phyloP scores from a whole-genome alignment of 2,888 invertebrate genomes.

The Drosophila vallismaia region DNA sequence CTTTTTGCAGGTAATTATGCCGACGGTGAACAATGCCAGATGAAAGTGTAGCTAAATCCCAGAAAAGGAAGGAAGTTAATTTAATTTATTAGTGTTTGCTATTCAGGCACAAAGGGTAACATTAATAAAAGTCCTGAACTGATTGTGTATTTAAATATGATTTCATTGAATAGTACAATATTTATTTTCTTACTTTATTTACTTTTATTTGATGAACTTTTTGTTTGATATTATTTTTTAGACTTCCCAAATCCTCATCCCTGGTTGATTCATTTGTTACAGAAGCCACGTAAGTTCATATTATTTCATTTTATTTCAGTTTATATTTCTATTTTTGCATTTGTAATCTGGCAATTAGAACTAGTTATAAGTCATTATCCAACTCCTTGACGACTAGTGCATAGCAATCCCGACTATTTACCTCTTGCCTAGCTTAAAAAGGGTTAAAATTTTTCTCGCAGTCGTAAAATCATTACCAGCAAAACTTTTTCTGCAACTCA shows the following conservation, averaged over 20 bases:
- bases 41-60: background rate
- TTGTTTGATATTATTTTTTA: slow-evolving; percentile 34
- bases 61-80: slow-evolving; percentile 3
- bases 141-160: background rate
- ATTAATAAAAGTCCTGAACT: background rate
- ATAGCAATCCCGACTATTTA: slow-evolving; percentile 29
- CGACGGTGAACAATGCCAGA: slow-evolving; percentile 3
- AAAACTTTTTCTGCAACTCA: slow-evolving; percentile 11
- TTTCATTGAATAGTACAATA: slow-evolving; percentile 14
- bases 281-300: slow-evolving; percentile 80
- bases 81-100: slow-evolving; percentile 24
- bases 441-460: slow-evolving; percentile 11
- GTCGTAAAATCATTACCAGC: slow-evolving; percentile 43
- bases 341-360: slow-evolving; percentile 17
- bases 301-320: slow-evolving; percentile 27
- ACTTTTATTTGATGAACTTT: slow-evolving; percentile 20
- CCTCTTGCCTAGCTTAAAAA: slow-evolving; percentile 1
- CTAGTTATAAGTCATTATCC: slow-evolving; percentile 23
- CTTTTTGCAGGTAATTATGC: slow-evolving; percentile 55
- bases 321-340: slow-evolving; percentile 12
- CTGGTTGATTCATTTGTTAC: slow-evolving; percentile 78
- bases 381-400: background rate
- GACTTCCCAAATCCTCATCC: slow-evolving; percentile 64
- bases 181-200: slow-evolving; percentile 6
- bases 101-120: slow-evolving; percentile 17